These are phyloP conservation scores for Phodopus roborovskii DNA, from an alignment of 2,113 vertebrate genomes.

Conservation along the genomic window DNA sequence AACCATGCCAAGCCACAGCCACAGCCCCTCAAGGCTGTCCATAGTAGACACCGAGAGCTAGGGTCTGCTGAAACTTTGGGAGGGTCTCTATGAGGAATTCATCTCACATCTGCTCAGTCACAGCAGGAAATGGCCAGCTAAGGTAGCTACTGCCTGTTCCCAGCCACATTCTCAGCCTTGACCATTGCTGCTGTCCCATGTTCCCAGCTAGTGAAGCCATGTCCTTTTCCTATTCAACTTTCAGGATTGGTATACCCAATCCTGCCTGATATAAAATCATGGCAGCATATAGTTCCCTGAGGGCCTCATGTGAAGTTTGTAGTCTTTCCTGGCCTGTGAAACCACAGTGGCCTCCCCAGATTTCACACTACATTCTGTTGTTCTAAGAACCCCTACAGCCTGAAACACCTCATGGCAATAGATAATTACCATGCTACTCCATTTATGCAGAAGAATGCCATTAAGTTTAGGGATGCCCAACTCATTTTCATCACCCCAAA, in stretches of 20 bases:
- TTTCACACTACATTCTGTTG: neutral
- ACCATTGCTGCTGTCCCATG: rapidly evolving
- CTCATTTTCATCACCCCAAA: neutral
- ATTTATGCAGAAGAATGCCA: neutral
- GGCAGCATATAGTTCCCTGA: neutral
- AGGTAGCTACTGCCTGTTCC: too few species aligned
- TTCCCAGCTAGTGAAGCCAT: neutral
- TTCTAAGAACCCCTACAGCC: neutral
- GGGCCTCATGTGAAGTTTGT: rapidly evolving
- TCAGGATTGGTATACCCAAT: neutral
- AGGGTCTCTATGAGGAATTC: neutral
- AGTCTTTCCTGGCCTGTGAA: neutral
- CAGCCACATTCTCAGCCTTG: neutral
- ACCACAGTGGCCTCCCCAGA: neutral
- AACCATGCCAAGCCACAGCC: neutral
- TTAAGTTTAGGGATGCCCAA: neutral
- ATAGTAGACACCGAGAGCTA: neutral
- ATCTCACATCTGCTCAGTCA: neutral
- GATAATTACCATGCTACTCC: too few species aligned
- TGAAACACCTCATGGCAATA: neutral
- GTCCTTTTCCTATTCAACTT: neutral
- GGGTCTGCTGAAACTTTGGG: neutral
- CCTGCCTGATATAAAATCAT: neutral
- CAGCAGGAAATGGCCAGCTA: neutral
- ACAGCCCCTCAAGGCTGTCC: neutral